Conservation (phyloP, 2,113 vertebrate species). For the Falco punctatus region DNA sequence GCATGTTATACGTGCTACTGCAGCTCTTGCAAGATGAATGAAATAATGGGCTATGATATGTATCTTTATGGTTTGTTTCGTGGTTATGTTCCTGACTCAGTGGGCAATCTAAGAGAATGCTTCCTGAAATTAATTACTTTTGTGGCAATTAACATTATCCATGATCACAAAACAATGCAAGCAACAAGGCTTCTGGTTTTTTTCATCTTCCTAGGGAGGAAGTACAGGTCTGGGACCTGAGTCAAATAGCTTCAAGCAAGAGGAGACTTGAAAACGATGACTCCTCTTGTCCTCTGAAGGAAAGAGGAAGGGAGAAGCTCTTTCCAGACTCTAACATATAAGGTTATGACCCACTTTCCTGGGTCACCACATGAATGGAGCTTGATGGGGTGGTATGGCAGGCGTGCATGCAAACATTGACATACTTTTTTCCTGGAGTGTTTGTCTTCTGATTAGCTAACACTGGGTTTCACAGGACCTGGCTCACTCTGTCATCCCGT, state of each 20-base stretch:
- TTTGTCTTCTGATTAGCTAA: neutral
- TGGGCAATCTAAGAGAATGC: neutral
- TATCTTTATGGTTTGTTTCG: conserved; percentile 25
- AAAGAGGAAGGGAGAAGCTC: neutral
- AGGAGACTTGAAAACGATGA: conserved; percentile 16
- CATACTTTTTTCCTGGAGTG: neutral
- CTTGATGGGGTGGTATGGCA: neutral
- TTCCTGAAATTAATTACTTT: conserved; percentile 41
- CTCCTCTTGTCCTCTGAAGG: neutral
- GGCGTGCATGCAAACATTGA: neutral
- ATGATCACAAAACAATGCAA: neutral
- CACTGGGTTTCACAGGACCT: neutral
- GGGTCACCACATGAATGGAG: neutral
- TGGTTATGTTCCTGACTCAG: neutral
- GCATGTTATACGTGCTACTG: neutral
- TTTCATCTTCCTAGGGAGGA: conserved; percentile 6
- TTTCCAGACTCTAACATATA: neutral
- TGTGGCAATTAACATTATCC: conserved; percentile 4
- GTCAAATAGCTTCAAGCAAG: conserved; percentile 26
- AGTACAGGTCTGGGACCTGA: neutral
- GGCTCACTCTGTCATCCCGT: neutral
- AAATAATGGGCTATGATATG: neutral
- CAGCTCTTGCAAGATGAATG: neutral
- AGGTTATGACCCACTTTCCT: neutral
- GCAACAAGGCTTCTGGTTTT: neutral